These are phyloP conservation scores for Ophthalmolycus amberensis DNA, from an alignment of 2,113 vertebrate genomes.

Conservation along the genomic window DNA sequence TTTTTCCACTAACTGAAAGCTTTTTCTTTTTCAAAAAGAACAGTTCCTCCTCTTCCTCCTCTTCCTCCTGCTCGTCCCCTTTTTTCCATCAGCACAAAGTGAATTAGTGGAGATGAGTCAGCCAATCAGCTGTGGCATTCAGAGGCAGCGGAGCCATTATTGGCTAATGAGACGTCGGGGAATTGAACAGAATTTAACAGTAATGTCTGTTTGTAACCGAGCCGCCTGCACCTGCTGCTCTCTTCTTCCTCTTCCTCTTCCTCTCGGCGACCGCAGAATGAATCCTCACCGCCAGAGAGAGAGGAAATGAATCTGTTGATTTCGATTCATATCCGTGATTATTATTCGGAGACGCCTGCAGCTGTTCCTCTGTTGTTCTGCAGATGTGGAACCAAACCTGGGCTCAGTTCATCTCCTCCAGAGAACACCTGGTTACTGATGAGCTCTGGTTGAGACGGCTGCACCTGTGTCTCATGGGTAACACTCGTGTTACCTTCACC, in stretches of 20 bases:
- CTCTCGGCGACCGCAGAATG: constrained; percentile 11
- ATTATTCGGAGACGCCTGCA: constrained; percentile 52
- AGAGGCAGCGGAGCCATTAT: constrained; percentile 68
- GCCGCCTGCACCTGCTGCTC: constrained; percentile 70
- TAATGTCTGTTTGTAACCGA: constrained; percentile 68
- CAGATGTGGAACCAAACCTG: constrained; percentile 23
- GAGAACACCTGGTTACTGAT: no score
- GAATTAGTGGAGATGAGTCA: constrained; percentile 72
- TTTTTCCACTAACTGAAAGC: constrained; percentile 24
- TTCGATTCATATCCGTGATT: constrained; percentile 49
- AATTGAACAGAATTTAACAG: constrained; percentile 71
- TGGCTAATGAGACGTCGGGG: constrained; percentile 71
- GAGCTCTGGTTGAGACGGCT: no score
- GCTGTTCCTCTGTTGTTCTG: constrained; percentile 53
- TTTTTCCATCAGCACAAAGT: constrained; percentile 68
- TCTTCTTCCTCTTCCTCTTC: constrained; percentile 26
- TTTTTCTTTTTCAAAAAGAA: constrained; percentile 21
- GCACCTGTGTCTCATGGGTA: no score
- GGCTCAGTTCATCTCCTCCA: no score
- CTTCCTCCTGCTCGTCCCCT: constrained; percentile 22
- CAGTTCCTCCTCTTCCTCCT: not conserved
- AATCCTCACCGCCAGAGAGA: constrained; percentile 35
- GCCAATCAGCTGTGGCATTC: constrained; percentile 72
- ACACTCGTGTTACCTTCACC: no score
- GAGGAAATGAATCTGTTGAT: constrained; percentile 58